These are phyloP conservation scores for Xenus cinereus DNA, from an alignment of 2,113 vertebrate species.

Conservation along the genomic window DNA sequence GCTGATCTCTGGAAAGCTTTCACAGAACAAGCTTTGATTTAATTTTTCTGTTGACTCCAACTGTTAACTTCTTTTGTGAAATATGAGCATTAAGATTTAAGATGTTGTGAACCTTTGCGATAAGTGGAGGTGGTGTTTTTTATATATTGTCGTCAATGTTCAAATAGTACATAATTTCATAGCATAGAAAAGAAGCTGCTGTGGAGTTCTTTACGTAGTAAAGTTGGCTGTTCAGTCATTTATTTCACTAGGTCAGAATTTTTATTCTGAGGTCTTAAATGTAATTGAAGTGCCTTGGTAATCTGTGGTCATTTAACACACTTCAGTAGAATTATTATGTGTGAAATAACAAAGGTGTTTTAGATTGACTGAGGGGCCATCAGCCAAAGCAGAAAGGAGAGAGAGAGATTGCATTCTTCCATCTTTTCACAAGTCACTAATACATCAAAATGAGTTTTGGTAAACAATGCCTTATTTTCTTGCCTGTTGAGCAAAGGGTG, in stretches of 20 bases:
- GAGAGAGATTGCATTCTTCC: neutral
- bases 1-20: neutral
- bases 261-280: neutral
- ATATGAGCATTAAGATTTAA: neutral
- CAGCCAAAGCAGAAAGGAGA: neutral
- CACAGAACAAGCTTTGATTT: neutral
- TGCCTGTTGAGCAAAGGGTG: neutral
- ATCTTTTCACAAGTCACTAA: neutral
- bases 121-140: neutral
- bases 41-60: neutral
- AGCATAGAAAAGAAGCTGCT: neutral
- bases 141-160: neutral
- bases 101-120: neutral
- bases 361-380: neutral
- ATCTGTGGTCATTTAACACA: neutral
- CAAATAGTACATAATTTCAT: neutral
- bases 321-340: neutral
- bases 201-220: neutral
- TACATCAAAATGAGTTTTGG: neutral
- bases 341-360: neutral
- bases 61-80: neutral
- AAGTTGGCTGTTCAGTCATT: neutral
- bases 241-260: neutral
- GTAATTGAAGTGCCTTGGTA: neutral
- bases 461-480: slow-evolving; percentile 11